Evolutionary conservation across 2,113 vertebrate genomes (phyloP).

Genomic region (Cettia cetti): DNA sequence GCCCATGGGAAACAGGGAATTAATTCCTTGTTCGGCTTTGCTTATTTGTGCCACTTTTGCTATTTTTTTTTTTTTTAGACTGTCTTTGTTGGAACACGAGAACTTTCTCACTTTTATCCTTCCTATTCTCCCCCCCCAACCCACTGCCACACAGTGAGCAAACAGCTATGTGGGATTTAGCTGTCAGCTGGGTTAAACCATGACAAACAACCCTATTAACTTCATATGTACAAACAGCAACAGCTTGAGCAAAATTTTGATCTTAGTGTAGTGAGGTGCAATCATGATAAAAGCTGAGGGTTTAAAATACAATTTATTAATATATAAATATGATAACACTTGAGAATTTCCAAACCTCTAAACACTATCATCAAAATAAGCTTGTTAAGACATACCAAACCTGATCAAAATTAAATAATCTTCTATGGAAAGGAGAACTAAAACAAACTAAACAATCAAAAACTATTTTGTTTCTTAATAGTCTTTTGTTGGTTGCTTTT

Average conservation of each 20-base stretch:
- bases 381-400: not conserved
- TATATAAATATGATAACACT: not conserved
- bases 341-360: not conserved
- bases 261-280: not conserved
- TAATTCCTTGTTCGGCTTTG: not conserved
- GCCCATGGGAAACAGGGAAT: not conserved
- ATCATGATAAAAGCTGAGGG: not conserved
- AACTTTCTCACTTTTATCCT: not conserved
- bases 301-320: not conserved
- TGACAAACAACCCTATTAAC: no score
- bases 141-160: no score
- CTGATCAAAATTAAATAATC: not conserved
- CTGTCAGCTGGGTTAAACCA: no score
- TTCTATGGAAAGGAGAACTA: not conserved
- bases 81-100: not conserved
- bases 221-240: not conserved
- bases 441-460: not conserved
- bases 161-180: no score
- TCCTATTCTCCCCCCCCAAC: not conserved
- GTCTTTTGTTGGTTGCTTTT: not conserved
- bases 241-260: not conserved
- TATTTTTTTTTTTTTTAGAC: not conserved
- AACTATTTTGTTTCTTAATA: not conserved
- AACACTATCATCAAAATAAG: not conserved
- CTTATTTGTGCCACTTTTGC: accelerated